Evolutionary conservation across 2,797 vertebrate species (phyloP), one percentile per base, ranked within the genome.

Genomic region (Spinus pinus): DNA sequence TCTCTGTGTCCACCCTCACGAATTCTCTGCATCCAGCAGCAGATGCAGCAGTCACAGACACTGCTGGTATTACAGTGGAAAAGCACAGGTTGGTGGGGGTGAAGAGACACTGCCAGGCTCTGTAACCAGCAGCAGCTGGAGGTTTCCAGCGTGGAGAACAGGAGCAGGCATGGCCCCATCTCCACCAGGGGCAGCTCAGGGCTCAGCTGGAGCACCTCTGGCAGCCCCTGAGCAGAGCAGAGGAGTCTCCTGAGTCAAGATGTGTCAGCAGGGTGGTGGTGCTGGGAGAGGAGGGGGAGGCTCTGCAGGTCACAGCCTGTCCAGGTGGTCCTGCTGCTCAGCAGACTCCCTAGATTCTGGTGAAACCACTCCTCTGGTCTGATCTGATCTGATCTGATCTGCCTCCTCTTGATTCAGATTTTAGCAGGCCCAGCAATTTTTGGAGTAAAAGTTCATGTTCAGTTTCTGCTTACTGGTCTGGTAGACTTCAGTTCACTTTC

Each of bases 271-370:
- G 53, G 24, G 53, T 28, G 22, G 2, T 14, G 33, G 37, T 44
- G 30, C 12, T 37, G 23, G 21, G n/a, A 85, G 57, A 58, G 28
- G 28, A 56, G 9, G 14, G 46, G 25, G 60, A 61, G 39, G 23
- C 30, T 80, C 67, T 65, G 54, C 30, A 56, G 49, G 10, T 39
- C 39, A 22, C 16, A 71, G 50, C 28, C 21, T 0, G 0, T 44
- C 15, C 65, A 50, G 9, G 14, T 9, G 54, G 19, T 47, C 5
- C 2, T 41, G 51, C 39, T 77, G 39, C 60, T 65, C 46, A 24
- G 42, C 51, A 58, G 61, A 41, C 24, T 35, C 7, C 1, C 1
- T 2, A 11, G 21, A 17, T 46, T 64, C 23, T 87, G 47, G 8
- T 79, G 58, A 78, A 81, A 70, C 14, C 37, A 7, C 28, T 73